Evolutionary conservation across 1,140 invertebrate genomes (phyloP).

Genomic region (Trypoxylus dichotomus): DNA sequence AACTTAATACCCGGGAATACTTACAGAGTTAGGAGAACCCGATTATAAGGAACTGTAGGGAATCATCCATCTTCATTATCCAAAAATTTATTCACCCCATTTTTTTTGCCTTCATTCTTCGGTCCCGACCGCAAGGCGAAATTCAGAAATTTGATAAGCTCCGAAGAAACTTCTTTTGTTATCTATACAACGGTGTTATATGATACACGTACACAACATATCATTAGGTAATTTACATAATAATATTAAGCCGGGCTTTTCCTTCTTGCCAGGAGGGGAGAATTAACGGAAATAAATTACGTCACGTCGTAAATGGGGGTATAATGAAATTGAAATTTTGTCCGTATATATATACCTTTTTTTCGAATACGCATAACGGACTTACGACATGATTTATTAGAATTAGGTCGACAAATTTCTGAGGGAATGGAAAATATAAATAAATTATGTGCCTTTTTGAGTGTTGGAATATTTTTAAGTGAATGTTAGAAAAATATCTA

Average conservation of each 20-base stretch:
- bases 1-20: not conserved
- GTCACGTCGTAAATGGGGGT: not conserved
- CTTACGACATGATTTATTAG: not conserved
- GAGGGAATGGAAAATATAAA: too few species aligned
- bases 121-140: not conserved
- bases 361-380: not conserved
- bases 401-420: not conserved
- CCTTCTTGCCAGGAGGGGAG: not conserved
- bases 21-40: not conserved
- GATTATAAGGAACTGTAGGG: not conserved
- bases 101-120: not conserved
- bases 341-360: not conserved
- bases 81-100: not conserved
- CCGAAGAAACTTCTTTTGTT: not conserved
- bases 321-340: not conserved
- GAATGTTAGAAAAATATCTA: too few species aligned
- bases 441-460: too few species aligned
- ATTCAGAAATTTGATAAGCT: not conserved
- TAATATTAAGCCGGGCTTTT: not conserved
- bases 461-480: too few species aligned
- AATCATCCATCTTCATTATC: conserved; percentile 7
- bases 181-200: not conserved
- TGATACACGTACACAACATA: not conserved
- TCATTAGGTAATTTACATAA: conserved; percentile 7
- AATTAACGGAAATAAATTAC: not conserved